phyloP scores from a whole-genome alignment of 2,797 vertebrate species.

The Thamnophis elegans region DNA sequence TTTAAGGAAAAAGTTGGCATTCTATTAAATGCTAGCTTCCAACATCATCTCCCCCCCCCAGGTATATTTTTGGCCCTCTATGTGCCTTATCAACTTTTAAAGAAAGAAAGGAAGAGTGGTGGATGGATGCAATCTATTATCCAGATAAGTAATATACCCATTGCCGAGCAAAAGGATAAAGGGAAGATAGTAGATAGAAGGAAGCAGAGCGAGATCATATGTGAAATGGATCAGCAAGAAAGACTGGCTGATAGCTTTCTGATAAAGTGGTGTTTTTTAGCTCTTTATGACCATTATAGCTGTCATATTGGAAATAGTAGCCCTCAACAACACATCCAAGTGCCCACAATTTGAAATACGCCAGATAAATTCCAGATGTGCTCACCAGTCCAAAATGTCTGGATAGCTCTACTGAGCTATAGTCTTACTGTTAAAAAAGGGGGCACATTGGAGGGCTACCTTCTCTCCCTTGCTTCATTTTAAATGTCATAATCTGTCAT shows the following conservation, averaged over 20 bases:
- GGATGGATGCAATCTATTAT: not conserved
- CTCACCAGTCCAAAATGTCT: not conserved
- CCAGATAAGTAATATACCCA: not conserved
- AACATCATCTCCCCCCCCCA: not conserved
- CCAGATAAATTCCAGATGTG: not conserved
- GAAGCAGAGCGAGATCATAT: not conserved
- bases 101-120: not conserved
- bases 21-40: not conserved
- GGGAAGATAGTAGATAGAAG: not conserved
- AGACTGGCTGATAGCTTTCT: not conserved
- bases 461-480: not conserved
- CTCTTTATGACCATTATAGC: not conserved
- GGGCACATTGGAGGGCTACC: not conserved
- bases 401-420: not conserved
- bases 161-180: not conserved
- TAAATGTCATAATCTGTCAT: not conserved
- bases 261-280: not conserved
- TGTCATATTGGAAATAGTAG: not conserved
- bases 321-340: not conserved
- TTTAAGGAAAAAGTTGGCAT: not conserved
- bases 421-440: not conserved
- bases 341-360: not conserved
- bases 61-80: not conserved
- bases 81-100: not conserved
- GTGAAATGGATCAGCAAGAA: not conserved